A percentile compares a stretch with the other conserved stretches of the same genome.
phyloP scores from a whole-genome alignment of 2,888 invertebrate species.

The Clunio marinus region DNA sequence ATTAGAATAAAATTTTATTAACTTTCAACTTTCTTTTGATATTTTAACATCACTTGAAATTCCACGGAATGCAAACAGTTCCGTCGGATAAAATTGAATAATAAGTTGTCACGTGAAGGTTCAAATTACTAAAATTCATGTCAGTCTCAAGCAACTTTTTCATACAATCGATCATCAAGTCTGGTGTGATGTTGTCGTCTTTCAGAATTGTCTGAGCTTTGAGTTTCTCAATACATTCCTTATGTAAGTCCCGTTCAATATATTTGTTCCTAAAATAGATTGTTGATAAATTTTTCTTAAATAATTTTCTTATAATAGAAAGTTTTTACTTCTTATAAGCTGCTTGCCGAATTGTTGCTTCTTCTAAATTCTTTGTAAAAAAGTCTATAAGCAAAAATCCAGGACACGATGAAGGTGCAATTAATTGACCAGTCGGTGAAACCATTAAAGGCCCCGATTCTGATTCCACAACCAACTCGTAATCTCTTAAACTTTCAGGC shows the following conservation, averaged over 20 bases:
- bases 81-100: conserved; percentile 89
- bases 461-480: conserved; percentile 65
- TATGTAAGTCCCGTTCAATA: conserved; percentile 69
- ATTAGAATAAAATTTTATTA: too few relatives aligned
- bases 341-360: conserved; percentile 67
- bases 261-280: conserved; percentile 65
- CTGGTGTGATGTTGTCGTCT: conserved; percentile 87
- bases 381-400: conserved; percentile 80
- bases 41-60: conserved; percentile 83
- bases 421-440: conserved; percentile 89
- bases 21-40: background rate
- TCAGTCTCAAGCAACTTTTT: conserved; percentile 58
- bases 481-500: conserved; percentile 67
- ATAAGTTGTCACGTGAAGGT: conserved; percentile 80
- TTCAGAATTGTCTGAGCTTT: conserved; percentile 71
- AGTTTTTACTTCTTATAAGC: conserved; percentile 75
- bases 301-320: conserved; percentile 40
- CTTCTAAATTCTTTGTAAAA: conserved; percentile 69
- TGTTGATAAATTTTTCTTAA: background rate
- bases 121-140: conserved; percentile 59
- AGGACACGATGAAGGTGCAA: conserved; percentile 87
- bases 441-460: conserved; percentile 92
- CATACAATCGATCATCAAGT: conserved; percentile 82
- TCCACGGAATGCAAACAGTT: conserved; percentile 89
- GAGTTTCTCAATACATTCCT: conserved; percentile 63